Conservation (phyloP, 2,888 invertebrate genomes). For the Allygus modestus region DNA sequence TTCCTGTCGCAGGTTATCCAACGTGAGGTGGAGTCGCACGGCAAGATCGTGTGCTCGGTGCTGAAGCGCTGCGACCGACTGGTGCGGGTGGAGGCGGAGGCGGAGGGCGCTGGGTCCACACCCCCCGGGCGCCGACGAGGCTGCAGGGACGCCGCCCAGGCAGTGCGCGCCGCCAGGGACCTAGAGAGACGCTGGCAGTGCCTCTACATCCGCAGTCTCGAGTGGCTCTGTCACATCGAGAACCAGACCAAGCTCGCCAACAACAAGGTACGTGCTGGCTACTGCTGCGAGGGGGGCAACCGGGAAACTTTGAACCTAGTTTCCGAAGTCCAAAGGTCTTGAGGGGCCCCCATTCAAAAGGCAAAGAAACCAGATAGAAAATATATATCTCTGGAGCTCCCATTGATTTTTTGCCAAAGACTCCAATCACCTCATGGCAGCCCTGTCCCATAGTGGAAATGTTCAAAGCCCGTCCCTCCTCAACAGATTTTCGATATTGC, state of each 20-base stretch:
- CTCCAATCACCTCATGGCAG: too few species aligned
- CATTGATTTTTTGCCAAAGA: too few species aligned
- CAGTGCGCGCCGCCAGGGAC: constrained; percentile 80
- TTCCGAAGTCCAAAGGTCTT: too few species aligned
- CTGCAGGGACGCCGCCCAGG: constrained; percentile 70
- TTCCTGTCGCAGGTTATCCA: constrained; percentile 87
- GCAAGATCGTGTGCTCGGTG: constrained; percentile 88
- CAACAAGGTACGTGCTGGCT: constrained; percentile 66
- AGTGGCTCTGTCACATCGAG: constrained; percentile 95
- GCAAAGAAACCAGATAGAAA: too few species aligned
- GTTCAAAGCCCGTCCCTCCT: too few species aligned
- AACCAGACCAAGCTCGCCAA: constrained; percentile 82
- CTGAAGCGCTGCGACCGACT: constrained; percentile 85
- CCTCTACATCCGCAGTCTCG: constrained; percentile 91
- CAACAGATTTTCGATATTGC: too few species aligned
- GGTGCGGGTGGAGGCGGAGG: constrained; percentile 73
- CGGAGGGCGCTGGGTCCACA: constrained; percentile 72
- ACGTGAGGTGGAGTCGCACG: constrained; percentile 95
- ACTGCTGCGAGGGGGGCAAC: too few species aligned
- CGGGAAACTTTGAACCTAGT: too few species aligned
- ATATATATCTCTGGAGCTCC: neutral
- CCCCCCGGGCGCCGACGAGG: constrained; percentile 77
- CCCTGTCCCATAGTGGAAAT: too few species aligned
- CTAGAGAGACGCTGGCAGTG: constrained; percentile 94
- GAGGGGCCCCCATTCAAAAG: too few species aligned